Conservation (phyloP, 1,140 invertebrate genomes). For the Drosophila ambigua region DNA sequence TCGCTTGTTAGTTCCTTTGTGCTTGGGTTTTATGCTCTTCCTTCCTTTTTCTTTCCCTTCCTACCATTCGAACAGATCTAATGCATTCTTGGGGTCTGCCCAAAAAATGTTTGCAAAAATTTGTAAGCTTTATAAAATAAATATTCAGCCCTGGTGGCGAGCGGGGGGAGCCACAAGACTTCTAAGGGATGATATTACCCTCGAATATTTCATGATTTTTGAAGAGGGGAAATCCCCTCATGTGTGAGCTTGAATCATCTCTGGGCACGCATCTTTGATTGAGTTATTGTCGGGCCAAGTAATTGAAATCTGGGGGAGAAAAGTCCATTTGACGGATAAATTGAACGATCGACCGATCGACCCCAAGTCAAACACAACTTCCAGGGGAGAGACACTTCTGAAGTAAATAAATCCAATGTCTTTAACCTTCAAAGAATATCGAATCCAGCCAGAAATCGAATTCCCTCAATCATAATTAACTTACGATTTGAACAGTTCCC, state of each 20-base stretch:
- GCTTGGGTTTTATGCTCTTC: constrained; percentile 49
- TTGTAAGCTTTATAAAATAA: constrained; percentile 78
- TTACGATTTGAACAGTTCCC: too few relatives aligned
- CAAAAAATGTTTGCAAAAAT: constrained; percentile 62
- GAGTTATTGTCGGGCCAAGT: constrained; percentile 37
- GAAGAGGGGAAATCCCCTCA: constrained; percentile 7
- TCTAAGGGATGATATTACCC: constrained; percentile 50
- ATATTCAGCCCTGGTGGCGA: constrained; percentile 38
- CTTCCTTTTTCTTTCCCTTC: constrained; percentile 30
- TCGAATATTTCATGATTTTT: constrained; percentile 6
- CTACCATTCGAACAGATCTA: constrained; percentile 17
- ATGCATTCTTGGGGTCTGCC: constrained; percentile 35
- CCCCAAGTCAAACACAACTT: background rate
- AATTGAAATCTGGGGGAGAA: constrained; percentile 28
- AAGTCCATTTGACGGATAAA: constrained; percentile 26
- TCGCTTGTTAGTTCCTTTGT: constrained; percentile 71
- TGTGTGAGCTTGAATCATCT: constrained; percentile 23
- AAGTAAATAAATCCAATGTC: constrained; percentile 9
- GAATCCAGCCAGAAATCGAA: background rate
- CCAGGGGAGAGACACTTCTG: constrained; percentile 1
- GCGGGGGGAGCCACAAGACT: constrained; percentile 13
- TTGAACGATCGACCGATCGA: constrained; percentile 39
- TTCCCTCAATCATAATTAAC: too few relatives aligned
- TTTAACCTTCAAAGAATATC: too few relatives aligned
- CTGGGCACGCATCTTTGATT: constrained; percentile 14